Evolutionary conservation across 2,797 vertebrate genomes (phyloP).

Genomic region (Petrocephalus sullivani): DNA sequence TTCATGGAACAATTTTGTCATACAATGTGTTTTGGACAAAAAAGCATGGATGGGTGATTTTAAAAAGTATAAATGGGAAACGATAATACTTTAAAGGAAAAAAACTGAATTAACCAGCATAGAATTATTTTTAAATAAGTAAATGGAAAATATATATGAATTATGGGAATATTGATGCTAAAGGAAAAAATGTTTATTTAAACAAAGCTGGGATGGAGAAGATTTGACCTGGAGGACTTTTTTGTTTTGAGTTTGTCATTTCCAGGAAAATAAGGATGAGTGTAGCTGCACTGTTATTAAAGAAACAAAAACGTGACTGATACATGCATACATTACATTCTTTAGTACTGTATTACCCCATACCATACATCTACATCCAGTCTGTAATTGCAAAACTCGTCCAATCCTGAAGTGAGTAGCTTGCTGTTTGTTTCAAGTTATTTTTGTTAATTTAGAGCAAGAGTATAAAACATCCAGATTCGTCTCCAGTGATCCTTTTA

Average conservation of each 20-base stretch:
- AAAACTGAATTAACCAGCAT: conserved; percentile 55
- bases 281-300: conserved; percentile 34
- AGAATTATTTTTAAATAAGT: conserved; percentile 69
- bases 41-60: conserved; percentile 56
- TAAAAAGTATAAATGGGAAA: conserved; percentile 55
- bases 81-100: conserved; percentile 59
- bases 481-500: conserved; percentile 60
- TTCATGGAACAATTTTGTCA: conserved; percentile 53
- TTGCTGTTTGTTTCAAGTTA: conserved; percentile 58
- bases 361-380: conserved; percentile 58
- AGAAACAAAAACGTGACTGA: conserved; percentile 37
- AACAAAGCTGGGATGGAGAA: conserved; percentile 69
- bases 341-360: conserved; percentile 45
- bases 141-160: conserved; percentile 42
- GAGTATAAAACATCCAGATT: conserved; percentile 55
- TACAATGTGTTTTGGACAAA: conserved; percentile 54
- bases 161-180: conserved; percentile 57
- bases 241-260: conserved; percentile 53
- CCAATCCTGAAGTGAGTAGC: conserved; percentile 57
- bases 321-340: conserved; percentile 43
- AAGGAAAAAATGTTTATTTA: conserved; percentile 59
- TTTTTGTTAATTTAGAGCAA: conserved; percentile 49
- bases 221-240: conserved; percentile 63
- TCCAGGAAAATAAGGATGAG: conserved; percentile 51
- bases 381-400: conserved; percentile 51